phyloP scores from a whole-genome alignment of 2,888 invertebrate species.

The Endotricha flammealis region DNA sequence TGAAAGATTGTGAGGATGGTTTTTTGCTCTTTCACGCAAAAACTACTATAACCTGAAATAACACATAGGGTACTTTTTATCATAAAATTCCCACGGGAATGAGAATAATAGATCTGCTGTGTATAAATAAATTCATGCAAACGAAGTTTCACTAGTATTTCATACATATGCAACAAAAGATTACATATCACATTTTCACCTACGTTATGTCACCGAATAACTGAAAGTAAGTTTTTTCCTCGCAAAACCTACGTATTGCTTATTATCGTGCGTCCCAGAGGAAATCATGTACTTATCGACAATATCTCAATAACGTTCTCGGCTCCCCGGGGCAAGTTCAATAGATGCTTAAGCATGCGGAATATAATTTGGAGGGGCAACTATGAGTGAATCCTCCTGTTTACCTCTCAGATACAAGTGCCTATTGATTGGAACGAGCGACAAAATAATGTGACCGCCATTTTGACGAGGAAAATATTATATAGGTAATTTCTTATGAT shows the following conservation, averaged over 20 bases:
- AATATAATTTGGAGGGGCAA: constrained; percentile 9
- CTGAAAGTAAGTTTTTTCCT: background rate
- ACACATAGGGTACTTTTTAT: too few species aligned
- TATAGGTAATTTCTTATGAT: too few species aligned
- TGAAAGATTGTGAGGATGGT: too few species aligned
- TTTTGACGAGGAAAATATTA: too few species aligned
- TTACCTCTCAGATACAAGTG: background rate
- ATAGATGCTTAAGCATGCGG: constrained; percentile 8
- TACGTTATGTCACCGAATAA: background rate
- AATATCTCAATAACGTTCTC: constrained; percentile 8
- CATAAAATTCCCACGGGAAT: too few species aligned
- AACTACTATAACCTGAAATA: too few species aligned
- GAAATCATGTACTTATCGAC: constrained; percentile 10
- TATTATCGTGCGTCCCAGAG: constrained; percentile 3
- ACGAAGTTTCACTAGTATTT: too few species aligned
- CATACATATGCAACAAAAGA: too few species aligned
- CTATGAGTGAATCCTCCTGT: background rate
- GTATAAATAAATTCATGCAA: too few species aligned
- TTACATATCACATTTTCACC: background rate
- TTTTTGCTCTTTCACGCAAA: too few species aligned
- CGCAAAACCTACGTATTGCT: background rate
- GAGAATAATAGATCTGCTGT: too few species aligned
- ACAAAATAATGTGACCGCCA: background rate
- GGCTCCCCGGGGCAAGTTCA: constrained; percentile 5
- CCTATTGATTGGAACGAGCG: background rate